Conservation (phyloP, 2,113 vertebrate genomes). For the Podiceps cristatus region DNA sequence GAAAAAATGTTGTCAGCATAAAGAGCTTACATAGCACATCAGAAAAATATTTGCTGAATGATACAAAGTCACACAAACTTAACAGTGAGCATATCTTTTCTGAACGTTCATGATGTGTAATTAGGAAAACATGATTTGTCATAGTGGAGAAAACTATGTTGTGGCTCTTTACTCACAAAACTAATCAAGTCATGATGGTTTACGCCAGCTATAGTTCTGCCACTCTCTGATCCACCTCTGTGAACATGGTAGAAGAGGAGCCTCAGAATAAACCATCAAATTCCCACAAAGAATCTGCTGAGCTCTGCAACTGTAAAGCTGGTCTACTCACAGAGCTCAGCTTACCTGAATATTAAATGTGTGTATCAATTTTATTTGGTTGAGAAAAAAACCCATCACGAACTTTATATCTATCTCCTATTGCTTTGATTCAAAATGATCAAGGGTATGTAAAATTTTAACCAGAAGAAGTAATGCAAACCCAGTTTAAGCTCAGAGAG, state of each 20-base stretch:
- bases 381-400: rapidly evolving
- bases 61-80: no score
- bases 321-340: background rate
- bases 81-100: background rate
- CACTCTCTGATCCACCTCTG: background rate
- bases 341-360: rapidly evolving
- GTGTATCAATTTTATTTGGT: rapidly evolving
- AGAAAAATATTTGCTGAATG: background rate
- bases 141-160: rapidly evolving
- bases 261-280: background rate
- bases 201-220: background rate
- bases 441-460: background rate
- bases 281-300: rapidly evolving
- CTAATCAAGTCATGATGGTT: rapidly evolving
- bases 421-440: background rate
- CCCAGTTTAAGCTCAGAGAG: background rate
- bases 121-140: background rate
- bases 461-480: background rate
- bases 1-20: background rate
- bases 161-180: background rate
- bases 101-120: rapidly evolving
- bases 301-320: background rate
- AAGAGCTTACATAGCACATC: rapidly evolving
- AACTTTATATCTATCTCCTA: background rate
- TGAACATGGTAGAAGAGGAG: no score